Conservation (phyloP, 1,140 invertebrate species). For the Charaxes varanes region DNA sequence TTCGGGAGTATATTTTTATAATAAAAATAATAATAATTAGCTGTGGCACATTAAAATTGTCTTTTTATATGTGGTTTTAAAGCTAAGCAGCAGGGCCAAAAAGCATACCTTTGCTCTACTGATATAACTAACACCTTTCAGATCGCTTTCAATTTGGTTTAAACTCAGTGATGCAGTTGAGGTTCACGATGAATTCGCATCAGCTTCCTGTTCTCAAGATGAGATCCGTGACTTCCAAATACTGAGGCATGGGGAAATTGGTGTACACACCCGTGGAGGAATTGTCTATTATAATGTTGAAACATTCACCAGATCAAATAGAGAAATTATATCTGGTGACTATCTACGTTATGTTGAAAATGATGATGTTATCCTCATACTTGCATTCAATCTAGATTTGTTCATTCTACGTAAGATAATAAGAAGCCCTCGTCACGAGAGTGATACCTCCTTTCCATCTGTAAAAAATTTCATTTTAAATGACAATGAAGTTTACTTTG, state of each 20-base stretch:
- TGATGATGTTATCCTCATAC: constrained; percentile 25
- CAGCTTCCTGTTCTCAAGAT: constrained; percentile 23
- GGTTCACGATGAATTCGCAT: constrained; percentile 34
- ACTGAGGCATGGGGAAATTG: constrained; percentile 31
- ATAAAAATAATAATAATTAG: too few species aligned
- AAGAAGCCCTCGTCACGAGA: constrained; percentile 7
- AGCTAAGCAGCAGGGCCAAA: too few species aligned
- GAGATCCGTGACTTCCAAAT: constrained; percentile 35
- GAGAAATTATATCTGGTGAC: constrained; percentile 23
- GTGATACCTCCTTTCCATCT: constrained; percentile 23
- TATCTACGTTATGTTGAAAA: constrained; percentile 41
- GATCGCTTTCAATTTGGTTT: constrained; percentile 40
- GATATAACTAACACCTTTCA: too few species aligned
- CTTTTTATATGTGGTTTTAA: too few species aligned
- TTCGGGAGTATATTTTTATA: too few species aligned
- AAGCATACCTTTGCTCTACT: too few species aligned
- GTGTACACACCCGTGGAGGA: constrained; percentile 31
- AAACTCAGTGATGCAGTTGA: constrained; percentile 27
- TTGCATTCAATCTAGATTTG: constrained; percentile 27
- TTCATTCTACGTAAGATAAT: constrained; percentile 27
- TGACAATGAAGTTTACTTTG: constrained; percentile 33
- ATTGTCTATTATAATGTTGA: constrained; percentile 44
- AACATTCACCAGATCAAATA: constrained; percentile 23
- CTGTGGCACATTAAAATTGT: too few species aligned
- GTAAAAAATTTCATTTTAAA: constrained; percentile 36